Conservation (phyloP, 2,797 vertebrate species). For the Myotis myotis region DNA sequence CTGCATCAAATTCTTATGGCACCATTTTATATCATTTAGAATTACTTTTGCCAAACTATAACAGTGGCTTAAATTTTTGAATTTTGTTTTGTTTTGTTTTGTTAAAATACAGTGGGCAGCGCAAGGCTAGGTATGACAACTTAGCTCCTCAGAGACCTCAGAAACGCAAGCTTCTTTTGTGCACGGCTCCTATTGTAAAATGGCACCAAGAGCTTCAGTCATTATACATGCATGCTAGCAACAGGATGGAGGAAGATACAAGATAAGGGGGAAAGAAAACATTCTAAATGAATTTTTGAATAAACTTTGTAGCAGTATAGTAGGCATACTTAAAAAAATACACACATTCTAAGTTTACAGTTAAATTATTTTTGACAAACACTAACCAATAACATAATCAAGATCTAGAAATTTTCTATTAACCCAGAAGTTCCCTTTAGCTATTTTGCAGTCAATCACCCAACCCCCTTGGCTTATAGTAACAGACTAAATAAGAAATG, state of each 20-base stretch:
- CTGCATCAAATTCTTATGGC: neutral
- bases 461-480: neutral
- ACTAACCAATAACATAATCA: neutral
- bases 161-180: neutral
- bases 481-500: neutral
- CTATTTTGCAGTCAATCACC: neutral
- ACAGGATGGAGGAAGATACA: neutral
- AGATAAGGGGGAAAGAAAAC: neutral
- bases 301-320: neutral
- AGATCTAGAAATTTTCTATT: neutral
- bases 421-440: neutral
- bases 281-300: neutral
- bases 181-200: neutral
- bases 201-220: neutral
- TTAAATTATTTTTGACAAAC: neutral
- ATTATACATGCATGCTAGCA: neutral
- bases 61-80: neutral
- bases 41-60: neutral
- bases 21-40: neutral
- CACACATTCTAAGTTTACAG: neutral
- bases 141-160: neutral
- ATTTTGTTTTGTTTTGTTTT: too few species aligned
- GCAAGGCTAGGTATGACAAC: neutral
- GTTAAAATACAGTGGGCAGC: neutral
- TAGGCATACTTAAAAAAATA: neutral